Percentiles rank a stretch among this genome's conserved stretches.
These are phyloP conservation scores for Synergus gifuensis DNA, from an alignment of 2,888 invertebrate species.

Conservation along the genomic window DNA sequence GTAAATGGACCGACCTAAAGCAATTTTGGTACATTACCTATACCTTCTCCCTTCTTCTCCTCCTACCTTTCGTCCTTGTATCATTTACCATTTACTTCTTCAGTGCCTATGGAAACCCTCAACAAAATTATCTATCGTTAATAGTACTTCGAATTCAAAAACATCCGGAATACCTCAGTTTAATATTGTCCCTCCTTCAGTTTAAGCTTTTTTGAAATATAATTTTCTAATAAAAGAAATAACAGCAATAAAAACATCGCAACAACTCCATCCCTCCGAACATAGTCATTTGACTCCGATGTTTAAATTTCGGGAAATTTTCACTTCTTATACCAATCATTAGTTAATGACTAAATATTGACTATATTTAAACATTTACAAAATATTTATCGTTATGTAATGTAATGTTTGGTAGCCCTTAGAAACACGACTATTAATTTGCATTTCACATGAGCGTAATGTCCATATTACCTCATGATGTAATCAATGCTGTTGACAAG, in stretches of 20 bases:
- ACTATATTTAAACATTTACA: no score
- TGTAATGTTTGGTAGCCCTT: not conserved
- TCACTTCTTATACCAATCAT: no score
- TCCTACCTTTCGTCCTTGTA: conserved; percentile 53
- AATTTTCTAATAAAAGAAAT: not conserved
- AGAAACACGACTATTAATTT: not conserved
- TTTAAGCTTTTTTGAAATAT: not conserved
- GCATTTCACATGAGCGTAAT: not conserved
- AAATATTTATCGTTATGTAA: not conserved
- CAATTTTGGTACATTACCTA: conserved; percentile 76
- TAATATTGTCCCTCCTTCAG: not conserved
- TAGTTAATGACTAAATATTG: no score
- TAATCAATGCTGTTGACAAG: conserved; percentile 29
- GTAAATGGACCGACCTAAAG: conserved; percentile 76
- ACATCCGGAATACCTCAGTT: not conserved
- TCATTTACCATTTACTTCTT: conserved; percentile 49
- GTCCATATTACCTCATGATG: conserved; percentile 6
- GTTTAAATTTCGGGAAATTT: no score
- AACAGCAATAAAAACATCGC: no score
- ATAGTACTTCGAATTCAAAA: not conserved
- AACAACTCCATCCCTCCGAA: no score
- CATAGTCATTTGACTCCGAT: no score
- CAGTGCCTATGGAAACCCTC: not conserved
- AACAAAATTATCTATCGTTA: conserved; percentile 14
- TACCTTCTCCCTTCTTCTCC: conserved; percentile 63